A percentile compares a stretch with the other conserved stretches of the same genome.
Evolutionary conservation across 2,113 vertebrate species (phyloP).

Genomic region (Gallinago undulata): DNA sequence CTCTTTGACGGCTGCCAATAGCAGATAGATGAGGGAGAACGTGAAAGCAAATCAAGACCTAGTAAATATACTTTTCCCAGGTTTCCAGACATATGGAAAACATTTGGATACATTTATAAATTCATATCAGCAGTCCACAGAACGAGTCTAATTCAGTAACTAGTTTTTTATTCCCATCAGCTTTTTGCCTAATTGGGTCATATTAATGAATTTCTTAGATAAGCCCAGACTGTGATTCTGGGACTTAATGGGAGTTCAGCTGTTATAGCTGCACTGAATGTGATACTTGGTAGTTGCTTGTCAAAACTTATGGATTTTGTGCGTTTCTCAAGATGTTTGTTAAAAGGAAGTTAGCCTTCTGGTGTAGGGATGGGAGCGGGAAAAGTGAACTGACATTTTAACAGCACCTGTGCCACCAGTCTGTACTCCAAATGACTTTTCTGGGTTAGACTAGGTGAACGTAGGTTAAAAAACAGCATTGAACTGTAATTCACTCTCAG

Average conservation of each 20-base stretch:
- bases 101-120: neutral
- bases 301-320: neutral
- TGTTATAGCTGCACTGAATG: neutral
- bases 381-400: neutral
- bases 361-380: neutral
- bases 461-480: neutral
- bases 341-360: neutral
- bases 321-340: neutral
- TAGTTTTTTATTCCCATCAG: neutral
- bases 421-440: neutral
- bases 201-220: neutral
- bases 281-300: neutral
- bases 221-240: neutral
- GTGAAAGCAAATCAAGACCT: neutral
- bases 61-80: neutral
- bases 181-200: neutral
- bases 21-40: neutral
- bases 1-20: neutral
- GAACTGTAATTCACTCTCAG: fast-evolving
- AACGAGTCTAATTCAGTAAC: neutral
- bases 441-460: neutral
- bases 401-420: neutral
- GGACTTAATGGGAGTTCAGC: neutral
- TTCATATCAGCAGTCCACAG: neutral
- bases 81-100: neutral